A percentile compares a stretch with the other conserved stretches of the same genome.
Conservation (phyloP, 1,140 invertebrate species). For the Hyphantria cunea region DNA sequence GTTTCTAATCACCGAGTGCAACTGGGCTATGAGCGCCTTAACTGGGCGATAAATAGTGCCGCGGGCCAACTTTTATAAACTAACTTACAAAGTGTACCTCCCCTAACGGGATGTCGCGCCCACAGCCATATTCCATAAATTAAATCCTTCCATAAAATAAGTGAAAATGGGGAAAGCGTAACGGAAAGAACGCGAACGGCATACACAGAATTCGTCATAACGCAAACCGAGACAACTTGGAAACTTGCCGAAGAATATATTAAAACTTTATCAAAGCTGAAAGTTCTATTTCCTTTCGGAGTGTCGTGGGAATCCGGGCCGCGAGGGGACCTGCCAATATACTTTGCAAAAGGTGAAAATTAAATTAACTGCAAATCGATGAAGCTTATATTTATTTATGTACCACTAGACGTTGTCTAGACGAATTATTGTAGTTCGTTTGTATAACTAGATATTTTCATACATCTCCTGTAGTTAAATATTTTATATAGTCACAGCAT, state of each 20-base stretch:
- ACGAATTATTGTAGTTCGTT: background rate
- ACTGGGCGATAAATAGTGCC: constrained; percentile 14
- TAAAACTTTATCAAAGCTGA: constrained; percentile 78
- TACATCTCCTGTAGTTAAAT: no score
- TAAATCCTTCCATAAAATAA: constrained; percentile 49
- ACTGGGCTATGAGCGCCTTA: no score
- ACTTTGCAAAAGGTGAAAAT: constrained; percentile 21
- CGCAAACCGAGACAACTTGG: constrained; percentile 58
- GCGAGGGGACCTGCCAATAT: constrained; percentile 9
- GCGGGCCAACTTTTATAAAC: constrained; percentile 25
- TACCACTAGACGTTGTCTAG: background rate
- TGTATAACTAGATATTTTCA: no score
- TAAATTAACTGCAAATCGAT: constrained; percentile 18
- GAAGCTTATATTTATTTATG: constrained; percentile 17
- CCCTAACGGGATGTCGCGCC: constrained; percentile 20
- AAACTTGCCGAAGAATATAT: constrained; percentile 75
- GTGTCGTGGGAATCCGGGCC: constrained; percentile 46
- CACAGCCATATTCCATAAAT: constrained; percentile 37
- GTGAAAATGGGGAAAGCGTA: constrained; percentile 41
- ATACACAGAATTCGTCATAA: constrained; percentile 66
- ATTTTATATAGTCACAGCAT: no score
- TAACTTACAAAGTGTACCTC: constrained; percentile 27
- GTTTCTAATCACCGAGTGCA: no score
- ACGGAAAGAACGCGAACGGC: constrained; percentile 41
- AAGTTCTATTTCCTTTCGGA: constrained; percentile 67